Evolutionary conservation across 2,113 vertebrate genomes (phyloP).

Genomic region (Sigmodon hispidus): DNA sequence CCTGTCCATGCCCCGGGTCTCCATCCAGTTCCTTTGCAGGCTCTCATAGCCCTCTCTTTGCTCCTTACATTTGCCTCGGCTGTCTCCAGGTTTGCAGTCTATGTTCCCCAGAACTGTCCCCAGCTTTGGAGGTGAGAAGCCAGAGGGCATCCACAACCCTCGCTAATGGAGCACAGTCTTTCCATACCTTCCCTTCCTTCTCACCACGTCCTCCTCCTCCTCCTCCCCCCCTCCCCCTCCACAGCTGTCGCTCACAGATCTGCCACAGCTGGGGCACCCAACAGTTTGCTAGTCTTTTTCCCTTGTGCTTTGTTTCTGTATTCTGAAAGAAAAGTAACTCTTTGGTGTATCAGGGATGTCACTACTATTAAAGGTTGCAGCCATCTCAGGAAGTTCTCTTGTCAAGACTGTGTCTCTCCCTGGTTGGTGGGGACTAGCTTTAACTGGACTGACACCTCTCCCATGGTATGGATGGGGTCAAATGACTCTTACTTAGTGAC

Average conservation of each 20-base stretch:
- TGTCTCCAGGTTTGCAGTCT: neutral
- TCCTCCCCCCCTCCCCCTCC: neutral
- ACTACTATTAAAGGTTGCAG: constrained; percentile 36
- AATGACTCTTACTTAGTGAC: neutral
- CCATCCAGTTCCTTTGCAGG: neutral
- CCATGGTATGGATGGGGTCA: neutral
- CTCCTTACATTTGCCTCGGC: neutral
- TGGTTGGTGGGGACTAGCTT: neutral
- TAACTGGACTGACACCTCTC: neutral
- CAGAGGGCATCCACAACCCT: neutral
- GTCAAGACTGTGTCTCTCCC: constrained; percentile 9
- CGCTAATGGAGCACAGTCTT: neutral
- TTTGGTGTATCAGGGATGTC: neutral
- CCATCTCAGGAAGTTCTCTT: neutral
- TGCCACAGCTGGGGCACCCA: neutral
- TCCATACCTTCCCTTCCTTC: no score
- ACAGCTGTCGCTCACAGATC: neutral
- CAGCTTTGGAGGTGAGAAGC: neutral
- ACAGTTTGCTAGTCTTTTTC: neutral
- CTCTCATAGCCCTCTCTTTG: neutral
- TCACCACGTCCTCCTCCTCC: neutral
- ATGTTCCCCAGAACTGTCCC: neutral
- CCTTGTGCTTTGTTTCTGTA: constrained; percentile 63
- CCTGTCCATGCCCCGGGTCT: neutral
- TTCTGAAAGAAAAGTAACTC: constrained; percentile 56